These are phyloP conservation scores for Dendrophyllia cribrosa DNA, from an alignment of 64 coral and sea anemone genomes.

Conservation along the genomic window DNA sequence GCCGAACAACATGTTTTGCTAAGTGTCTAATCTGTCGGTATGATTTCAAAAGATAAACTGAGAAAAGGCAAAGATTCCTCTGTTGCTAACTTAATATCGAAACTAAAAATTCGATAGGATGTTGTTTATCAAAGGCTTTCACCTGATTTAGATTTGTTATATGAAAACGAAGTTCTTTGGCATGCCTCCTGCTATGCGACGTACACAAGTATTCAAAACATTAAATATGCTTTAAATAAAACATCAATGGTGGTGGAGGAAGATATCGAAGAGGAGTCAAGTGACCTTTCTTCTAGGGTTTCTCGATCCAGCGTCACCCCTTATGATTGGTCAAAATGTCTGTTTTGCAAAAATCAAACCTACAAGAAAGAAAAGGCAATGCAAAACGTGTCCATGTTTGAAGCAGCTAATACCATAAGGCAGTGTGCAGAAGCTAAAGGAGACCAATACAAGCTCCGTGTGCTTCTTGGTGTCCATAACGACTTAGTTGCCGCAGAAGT, in stretches of 20 bases:
- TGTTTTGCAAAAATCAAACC: constrained; percentile 48
- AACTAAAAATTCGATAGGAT: constrained; percentile 31
- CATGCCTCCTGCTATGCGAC: constrained; percentile 56
- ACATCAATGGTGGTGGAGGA: not conserved
- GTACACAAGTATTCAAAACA: constrained; percentile 52
- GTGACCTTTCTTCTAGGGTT: not conserved
- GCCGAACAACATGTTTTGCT: constrained; percentile 39
- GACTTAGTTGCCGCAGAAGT: constrained; percentile 2
- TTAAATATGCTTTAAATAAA: constrained; percentile 19
- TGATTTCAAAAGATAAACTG: constrained; percentile 55
- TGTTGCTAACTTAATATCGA: constrained; percentile 33
- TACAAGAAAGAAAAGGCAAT: constrained; percentile 60
- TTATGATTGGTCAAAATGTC: constrained; percentile 59
- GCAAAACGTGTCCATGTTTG: constrained; percentile 24
- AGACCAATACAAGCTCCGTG: constrained; percentile 20
- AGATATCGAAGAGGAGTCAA: not conserved
- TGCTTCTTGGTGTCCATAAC: not conserved
- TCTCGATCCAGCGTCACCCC: constrained; percentile 33
- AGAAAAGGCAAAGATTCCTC: constrained; percentile 55
- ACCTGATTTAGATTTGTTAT: constrained; percentile 19
- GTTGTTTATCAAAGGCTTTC: constrained; percentile 55
- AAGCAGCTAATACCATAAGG: constrained; percentile 33
- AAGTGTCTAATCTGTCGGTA: constrained; percentile 60
- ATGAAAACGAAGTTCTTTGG: constrained; percentile 57
- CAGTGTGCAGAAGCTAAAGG: constrained; percentile 55